Percentiles rank a stretch among this genome's conserved stretches.
Conservation (phyloP, 1,140 invertebrate species). For the Drosophila suzukii region DNA sequence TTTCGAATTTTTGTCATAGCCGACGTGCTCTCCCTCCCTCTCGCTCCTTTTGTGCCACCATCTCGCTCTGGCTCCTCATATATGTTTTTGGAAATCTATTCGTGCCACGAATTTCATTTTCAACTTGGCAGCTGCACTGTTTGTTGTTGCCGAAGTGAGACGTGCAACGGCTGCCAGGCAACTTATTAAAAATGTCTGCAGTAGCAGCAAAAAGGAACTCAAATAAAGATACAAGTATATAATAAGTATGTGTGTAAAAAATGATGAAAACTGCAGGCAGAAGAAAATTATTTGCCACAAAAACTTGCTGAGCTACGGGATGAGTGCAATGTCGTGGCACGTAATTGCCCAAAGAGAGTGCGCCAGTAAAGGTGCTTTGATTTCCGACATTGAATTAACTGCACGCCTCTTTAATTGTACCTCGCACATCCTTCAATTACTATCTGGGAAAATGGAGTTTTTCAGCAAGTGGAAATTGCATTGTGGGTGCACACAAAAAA, state of each 20-base stretch:
- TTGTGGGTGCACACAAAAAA: slow-evolving; percentile 4
- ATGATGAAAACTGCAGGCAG: slow-evolving; percentile 22
- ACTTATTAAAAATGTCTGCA: slow-evolving; percentile 81
- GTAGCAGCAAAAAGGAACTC: slow-evolving; percentile 53
- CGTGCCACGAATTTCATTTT: slow-evolving; percentile 81
- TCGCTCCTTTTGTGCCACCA: slow-evolving; percentile 1
- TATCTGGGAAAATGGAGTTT: slow-evolving; percentile 1
- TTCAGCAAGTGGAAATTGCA: slow-evolving; percentile 3
- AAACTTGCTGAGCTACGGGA: slow-evolving; percentile 51
- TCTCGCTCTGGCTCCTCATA: slow-evolving; percentile 41
- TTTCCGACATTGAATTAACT: slow-evolving; percentile 70
- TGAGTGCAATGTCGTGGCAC: slow-evolving; percentile 47
- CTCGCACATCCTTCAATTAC: slow-evolving; percentile 33
- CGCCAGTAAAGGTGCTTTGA: slow-evolving; percentile 69
- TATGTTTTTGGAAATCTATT: slow-evolving; percentile 78
- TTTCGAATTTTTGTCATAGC: slow-evolving; percentile 80
- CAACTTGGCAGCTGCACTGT: slow-evolving; percentile 76
- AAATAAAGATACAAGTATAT: slow-evolving; percentile 18
- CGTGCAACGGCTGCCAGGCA: slow-evolving; percentile 79
- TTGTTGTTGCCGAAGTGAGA: slow-evolving; percentile 65
- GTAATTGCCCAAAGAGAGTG: slow-evolving; percentile 48
- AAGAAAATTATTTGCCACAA: slow-evolving; percentile 72
- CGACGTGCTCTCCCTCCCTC: slow-evolving; percentile 48
- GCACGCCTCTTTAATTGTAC: slow-evolving; percentile 65
- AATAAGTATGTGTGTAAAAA: neutral